These are phyloP conservation scores for Synergus japonicus DNA, from an alignment of 2,888 invertebrate species.

Conservation along the genomic window DNA sequence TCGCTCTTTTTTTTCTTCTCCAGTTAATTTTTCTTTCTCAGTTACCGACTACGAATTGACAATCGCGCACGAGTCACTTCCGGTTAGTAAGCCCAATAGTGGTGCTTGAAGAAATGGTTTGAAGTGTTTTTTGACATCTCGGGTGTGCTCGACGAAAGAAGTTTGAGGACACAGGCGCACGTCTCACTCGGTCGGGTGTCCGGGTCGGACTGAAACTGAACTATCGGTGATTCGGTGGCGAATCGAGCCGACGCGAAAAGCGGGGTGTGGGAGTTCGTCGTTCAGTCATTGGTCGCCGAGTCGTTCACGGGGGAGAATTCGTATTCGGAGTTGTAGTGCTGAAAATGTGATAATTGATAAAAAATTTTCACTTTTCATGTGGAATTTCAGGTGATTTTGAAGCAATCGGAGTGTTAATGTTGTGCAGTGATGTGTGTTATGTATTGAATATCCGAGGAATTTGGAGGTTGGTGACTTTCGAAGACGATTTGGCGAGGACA, in stretches of 20 bases:
- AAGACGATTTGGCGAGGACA: background rate
- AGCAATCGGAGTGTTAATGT: background rate
- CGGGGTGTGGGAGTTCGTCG: slow-evolving; percentile 56
- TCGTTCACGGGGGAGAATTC: slow-evolving; percentile 33
- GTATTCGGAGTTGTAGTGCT: background rate
- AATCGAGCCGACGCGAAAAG: slow-evolving; percentile 59
- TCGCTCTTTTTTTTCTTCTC: slow-evolving; percentile 27
- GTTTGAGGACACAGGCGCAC: slow-evolving; percentile 43
- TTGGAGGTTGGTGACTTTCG: background rate
- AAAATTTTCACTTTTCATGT: slow-evolving; percentile 12
- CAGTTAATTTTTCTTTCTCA: slow-evolving; percentile 38
- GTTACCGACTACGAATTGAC: background rate
- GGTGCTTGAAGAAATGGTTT: background rate
- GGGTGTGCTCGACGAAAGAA: slow-evolving; percentile 17
- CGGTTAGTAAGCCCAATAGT: background rate
- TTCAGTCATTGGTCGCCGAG: slow-evolving; percentile 51
- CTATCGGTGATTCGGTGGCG: slow-evolving; percentile 53
- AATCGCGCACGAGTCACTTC: background rate
- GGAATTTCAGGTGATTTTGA: background rate
- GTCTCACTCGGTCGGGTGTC: slow-evolving; percentile 72
- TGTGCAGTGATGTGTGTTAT: background rate
- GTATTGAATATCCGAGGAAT: background rate
- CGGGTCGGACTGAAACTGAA: slow-evolving; percentile 73
- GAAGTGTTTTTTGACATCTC: slow-evolving; percentile 34
- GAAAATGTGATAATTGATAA: background rate